These are phyloP conservation scores for Micrasema longulum DNA, from an alignment of 1,140 invertebrate species.

Conservation along the genomic window DNA sequence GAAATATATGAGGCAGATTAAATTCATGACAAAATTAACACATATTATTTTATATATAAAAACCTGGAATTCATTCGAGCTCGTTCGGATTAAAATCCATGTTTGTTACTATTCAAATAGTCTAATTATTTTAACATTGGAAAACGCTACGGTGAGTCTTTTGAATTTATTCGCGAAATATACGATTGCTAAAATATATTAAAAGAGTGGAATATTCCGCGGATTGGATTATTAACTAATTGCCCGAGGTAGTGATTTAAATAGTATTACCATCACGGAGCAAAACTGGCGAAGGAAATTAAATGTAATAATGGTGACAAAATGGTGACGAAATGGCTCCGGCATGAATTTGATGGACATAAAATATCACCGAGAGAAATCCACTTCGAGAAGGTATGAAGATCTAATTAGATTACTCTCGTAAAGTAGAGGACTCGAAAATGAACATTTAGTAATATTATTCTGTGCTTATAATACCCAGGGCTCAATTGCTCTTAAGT, in stretches of 20 bases:
- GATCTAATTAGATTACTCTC: conserved; percentile 3
- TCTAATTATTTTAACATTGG: too few relatives aligned
- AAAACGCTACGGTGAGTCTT: background rate
- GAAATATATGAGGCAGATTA: too few relatives aligned
- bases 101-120: too few relatives aligned
- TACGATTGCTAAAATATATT: conserved; percentile 17
- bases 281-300: background rate
- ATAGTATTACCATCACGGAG: background rate
- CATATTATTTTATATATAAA: too few relatives aligned
- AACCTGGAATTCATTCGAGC: too few relatives aligned
- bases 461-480: too few relatives aligned
- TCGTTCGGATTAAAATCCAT: too few relatives aligned
- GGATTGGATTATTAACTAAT: conserved; percentile 27
- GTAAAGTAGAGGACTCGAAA: background rate
- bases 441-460: too few relatives aligned
- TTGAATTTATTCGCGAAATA: conserved; percentile 3
- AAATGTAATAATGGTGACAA: conserved; percentile 18
- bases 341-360: background rate
- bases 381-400: background rate
- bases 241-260: conserved; percentile 25
- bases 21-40: too few relatives aligned
- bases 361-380: background rate
- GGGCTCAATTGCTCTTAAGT: too few relatives aligned
- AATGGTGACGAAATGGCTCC: background rate
- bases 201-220: conserved; percentile 1